Evolutionary conservation across 2,888 invertebrate genomes (phyloP), one percentile per base, ranked within the genome.

Genomic region (Netelia melanura): DNA sequence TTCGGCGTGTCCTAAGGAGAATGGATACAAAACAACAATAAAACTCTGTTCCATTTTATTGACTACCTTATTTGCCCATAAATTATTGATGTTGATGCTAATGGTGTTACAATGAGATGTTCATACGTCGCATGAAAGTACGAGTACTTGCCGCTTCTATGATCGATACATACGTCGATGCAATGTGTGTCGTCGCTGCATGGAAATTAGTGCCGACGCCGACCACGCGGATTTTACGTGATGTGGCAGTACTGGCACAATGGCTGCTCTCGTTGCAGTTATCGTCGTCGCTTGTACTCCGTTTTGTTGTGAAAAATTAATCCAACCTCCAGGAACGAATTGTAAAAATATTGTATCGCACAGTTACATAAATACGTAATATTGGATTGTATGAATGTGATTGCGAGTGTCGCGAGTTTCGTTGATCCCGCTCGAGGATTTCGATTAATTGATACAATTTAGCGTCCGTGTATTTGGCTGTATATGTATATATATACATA

Each of bases 171-270:
- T 17, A 54, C 6, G n/a, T 54, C n/a, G 54, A 6, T 52, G n/a
- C n/a, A 52, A 54, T n/a, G n/a, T 38, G 14, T 52, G 10, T 52
- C 62, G 62, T 25, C 70, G 64, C 71, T 25, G 21, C 52, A 52
- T 38, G 67, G 43, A 67, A 78, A 64, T 78, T 83, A 83, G 81
- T 84, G 67, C 64, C 70, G 58, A 81, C 23, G 70, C 68, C 52
- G 77, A 81, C 84, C 78, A 78, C 81, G 65, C 54, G 77, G 68
- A 61, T 79, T 85, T 84, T 75, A 61, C 70, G 74, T 79, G 68
- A 83, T 85, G 85, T 86, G 86, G 86, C 81, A 85, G 67, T 81
- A 80, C 85, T 81, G 83, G 76, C 56, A 74, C 71, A 76, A 86
- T 83, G 77, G 83, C 78, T 64, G 81, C 84, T 70, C 80, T 77